Base-by-base conservation (phyloP, 2,113 vertebrate genomes). In the Orcinus orca region DNA sequence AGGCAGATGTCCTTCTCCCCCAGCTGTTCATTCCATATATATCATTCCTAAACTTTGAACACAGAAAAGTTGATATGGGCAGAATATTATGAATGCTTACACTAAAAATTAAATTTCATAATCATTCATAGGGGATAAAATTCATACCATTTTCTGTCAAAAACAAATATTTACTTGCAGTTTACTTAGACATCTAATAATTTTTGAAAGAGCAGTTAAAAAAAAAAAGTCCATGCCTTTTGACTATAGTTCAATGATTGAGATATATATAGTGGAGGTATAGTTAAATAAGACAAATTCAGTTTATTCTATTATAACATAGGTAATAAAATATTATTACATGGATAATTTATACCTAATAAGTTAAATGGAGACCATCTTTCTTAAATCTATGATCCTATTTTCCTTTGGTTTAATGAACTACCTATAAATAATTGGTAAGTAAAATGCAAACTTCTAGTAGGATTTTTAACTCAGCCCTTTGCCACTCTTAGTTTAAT, bases 31-130 rank as follows among this genome's bases (percentile, higher is more conserved):
- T 41, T 83, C 33, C 11, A 60, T 50, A 87, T 14, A 50, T 2
- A 71, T 68, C 29, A 79, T 55, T 86, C n/a, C 26, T 60, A 87
- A 94, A 53, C 29, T 33, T 77, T 23, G 67, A 86, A 60, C 38
- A 79, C n/a, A 79, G 20, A 58, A 96, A 93, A 50, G 25, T 47
- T 68, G 18, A 74, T 63, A 44, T 77, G 8, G 14, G 31, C 15
- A 84, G 31, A 86, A 58, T 73, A 76, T 68, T 77, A 38, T 73
- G n/a, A 95, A 87, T 80, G 7, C 29, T 81, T 76, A 82, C 18
- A 73, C 8, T 73, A 86, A 81, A 97, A 84, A 58, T 96, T 93
- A 87, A 92, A 90, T 68, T 26, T 80, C 13, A 60, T 84, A 85
- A 84, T 88, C 25, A 38, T 70, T 77, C 31, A 62, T 85, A 20